phyloP scores from a whole-genome alignment of 1,140 invertebrate species.

The Argopecten irradians region DNA sequence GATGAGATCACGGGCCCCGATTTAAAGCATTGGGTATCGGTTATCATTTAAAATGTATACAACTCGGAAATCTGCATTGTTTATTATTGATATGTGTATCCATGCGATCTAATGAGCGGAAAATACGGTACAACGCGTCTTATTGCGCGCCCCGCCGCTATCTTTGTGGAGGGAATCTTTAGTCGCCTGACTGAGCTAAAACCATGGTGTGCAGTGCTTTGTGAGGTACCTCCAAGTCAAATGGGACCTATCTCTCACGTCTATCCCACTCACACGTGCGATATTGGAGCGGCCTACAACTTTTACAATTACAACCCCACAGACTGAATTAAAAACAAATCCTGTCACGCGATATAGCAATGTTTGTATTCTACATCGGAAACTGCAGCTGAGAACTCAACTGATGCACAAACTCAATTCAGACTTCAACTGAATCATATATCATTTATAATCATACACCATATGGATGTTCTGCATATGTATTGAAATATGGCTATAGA shows the following conservation, averaged over 20 bases:
- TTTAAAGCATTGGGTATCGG: background rate
- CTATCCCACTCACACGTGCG: background rate
- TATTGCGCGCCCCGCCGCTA: background rate
- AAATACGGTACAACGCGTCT: background rate
- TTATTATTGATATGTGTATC: background rate
- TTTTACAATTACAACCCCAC: background rate
- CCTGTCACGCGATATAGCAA: background rate
- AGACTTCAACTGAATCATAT: no score
- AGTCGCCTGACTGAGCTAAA: background rate
- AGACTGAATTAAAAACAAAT: background rate
- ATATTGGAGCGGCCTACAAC: background rate
- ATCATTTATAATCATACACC: no score
- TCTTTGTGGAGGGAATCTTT: background rate
- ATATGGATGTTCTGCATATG: no score
- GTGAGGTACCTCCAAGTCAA: background rate
- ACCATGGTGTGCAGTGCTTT: background rate
- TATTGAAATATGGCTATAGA: no score
- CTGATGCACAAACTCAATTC: no score
- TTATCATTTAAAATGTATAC: conserved; percentile 23
- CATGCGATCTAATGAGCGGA: background rate
- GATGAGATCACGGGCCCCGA: background rate
- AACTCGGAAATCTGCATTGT: background rate
- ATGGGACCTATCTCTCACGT: background rate
- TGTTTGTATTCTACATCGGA: background rate
- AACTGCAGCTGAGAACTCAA: no score